Base-by-base conservation (phyloP, 92 coral and sea anemone genomes). In the Muricea muricata region DNA sequence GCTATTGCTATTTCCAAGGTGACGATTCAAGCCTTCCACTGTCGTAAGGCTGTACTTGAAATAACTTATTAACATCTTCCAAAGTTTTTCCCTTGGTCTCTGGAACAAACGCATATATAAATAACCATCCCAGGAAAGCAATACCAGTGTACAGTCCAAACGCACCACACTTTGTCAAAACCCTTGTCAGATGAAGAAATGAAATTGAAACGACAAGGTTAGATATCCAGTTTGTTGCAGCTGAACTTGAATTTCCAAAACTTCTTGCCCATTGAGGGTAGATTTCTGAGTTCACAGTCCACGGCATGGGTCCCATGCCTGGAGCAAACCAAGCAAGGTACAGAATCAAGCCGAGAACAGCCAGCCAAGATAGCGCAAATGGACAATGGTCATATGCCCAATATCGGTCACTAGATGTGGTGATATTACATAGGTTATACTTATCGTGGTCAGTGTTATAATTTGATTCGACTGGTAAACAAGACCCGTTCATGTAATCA, bases 31-130 rank as follows among this genome's bases (percentile, higher is more conserved):
- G 70, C 10, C 60, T 20, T 2, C 30, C 30, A 74, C 15, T 58
- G 18, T 34, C 50, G 14, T 58, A 32, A 32, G 13, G 12, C 8
- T 21, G 68, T 15, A 29, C 29, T 39, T 78, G 88, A 89, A 93
- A 93, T 35, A 95, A 83, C 31, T 52, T 79, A 35, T 91, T 91
- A 20, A 96, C 85, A 72, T 96, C 93, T 77, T 96, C 99, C 17
- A 96, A 78, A 11, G 96, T 91, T 73, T 93, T 96, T 41, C 94
- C 97, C 66, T 89, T 96, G 17, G 99, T 96, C 50, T 96, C 99
- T 7, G 97, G 99, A 14, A 96, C 91, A 84, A 84, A 80, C 45
- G 60, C 4, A 74, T 34, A 96, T 63, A 91, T 92, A 79, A 96
- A 92, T 13, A 96, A 39, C 98, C 98, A 93, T 4, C 98, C 98